Conservation (phyloP, 2,888 invertebrate species). For the Anaspis maculata region DNA sequence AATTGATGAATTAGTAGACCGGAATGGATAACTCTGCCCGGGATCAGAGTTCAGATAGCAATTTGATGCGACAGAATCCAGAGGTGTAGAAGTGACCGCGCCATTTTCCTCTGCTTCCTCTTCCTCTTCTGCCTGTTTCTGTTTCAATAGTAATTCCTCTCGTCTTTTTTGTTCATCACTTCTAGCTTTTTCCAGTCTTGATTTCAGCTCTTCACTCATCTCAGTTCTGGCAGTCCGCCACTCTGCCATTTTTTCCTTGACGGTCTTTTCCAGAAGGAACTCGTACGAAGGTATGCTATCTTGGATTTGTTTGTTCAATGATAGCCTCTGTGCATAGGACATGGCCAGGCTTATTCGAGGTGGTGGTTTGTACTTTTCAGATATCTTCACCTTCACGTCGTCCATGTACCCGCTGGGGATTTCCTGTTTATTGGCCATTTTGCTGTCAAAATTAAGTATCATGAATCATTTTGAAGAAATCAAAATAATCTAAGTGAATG, state of each 20-base stretch:
- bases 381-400: constrained; percentile 80
- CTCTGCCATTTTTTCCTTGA: constrained; percentile 62
- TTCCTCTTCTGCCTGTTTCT: constrained; percentile 15
- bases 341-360: constrained; percentile 57
- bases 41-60: constrained; percentile 7
- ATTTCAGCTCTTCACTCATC: constrained; percentile 52
- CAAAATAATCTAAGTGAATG: background rate
- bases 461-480: background rate
- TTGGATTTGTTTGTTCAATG: constrained; percentile 45
- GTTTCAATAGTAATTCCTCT: constrained; percentile 12
- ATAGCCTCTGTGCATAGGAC: constrained; percentile 47
- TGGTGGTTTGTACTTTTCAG: constrained; percentile 78
- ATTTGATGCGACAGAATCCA: background rate
- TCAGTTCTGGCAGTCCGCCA: constrained; percentile 59
- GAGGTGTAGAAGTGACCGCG: background rate
- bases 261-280: constrained; percentile 65
- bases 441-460: constrained; percentile 3
- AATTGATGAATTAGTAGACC: constrained; percentile 20
- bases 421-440: constrained; percentile 8
- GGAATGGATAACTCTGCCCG: constrained; percentile 18
- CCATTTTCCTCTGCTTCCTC: constrained; percentile 14
- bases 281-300: constrained; percentile 57
- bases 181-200: constrained; percentile 42
- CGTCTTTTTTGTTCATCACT: constrained; percentile 12
- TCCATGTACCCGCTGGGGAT: constrained; percentile 55